phyloP scores from a whole-genome alignment of 2,888 invertebrate genomes.

The Meta bourneti region DNA sequence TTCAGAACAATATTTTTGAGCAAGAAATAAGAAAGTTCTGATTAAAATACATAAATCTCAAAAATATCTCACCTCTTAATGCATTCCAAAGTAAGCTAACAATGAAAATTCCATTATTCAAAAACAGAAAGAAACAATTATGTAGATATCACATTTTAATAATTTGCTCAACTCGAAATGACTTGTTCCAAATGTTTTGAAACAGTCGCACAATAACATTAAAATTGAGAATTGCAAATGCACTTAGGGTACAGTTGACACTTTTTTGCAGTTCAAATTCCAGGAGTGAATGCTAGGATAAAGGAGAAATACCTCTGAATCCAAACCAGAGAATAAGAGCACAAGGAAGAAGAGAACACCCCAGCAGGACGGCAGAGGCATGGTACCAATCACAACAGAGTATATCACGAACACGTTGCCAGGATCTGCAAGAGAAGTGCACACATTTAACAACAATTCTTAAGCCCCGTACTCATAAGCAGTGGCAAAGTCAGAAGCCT shows the following conservation, averaged over 20 bases:
- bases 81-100: background rate
- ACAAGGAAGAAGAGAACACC: slow-evolving; percentile 94
- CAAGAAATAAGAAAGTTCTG: background rate
- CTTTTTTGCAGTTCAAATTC: background rate
- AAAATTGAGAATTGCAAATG: too few relatives aligned
- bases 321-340: slow-evolving; percentile 91
- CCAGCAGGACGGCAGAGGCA: slow-evolving; percentile 95
- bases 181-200: too few relatives aligned
- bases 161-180: too few relatives aligned
- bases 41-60: background rate
- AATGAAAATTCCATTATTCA: background rate
- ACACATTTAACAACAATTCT: background rate
- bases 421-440: slow-evolving; percentile 84
- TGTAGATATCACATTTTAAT: too few relatives aligned
- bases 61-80: background rate
- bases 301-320: slow-evolving; percentile 86
- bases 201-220: too few relatives aligned
- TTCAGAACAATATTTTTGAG: too few relatives aligned
- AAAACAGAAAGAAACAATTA: too few relatives aligned
- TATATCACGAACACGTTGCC: slow-evolving; percentile 95
- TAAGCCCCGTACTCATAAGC: too few relatives aligned
- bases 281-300: background rate
- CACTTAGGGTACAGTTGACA: too few relatives aligned
- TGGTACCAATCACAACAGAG: slow-evolving; percentile 94
- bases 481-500: too few relatives aligned